Evolutionary conservation across 2,797 vertebrate genomes (phyloP).

Genomic region (Erpetoichthys calabaricus): DNA sequence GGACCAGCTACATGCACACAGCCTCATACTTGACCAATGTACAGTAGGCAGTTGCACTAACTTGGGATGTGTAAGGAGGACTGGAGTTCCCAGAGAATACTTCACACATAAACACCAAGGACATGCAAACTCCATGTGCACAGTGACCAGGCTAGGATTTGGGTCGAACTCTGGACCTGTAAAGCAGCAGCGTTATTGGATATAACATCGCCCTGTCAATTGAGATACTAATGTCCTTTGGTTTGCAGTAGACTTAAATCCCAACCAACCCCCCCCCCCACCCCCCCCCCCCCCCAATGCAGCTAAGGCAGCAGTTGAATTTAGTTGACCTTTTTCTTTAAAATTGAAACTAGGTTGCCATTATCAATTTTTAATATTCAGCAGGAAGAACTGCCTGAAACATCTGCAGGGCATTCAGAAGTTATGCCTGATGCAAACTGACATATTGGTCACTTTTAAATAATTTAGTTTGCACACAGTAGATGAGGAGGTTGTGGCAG

Average conservation of each 20-base stretch:
- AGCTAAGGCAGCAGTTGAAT: not conserved
- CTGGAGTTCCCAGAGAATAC: too few species aligned
- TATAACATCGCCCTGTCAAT: not conserved
- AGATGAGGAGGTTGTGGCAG: not conserved
- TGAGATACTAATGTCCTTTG: not conserved
- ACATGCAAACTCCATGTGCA: too few species aligned
- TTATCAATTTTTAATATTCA: not conserved
- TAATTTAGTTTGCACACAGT: not conserved
- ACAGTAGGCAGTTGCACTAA: too few species aligned
- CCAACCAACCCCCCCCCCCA: not conserved
- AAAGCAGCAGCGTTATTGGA: not conserved
- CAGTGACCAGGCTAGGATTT: too few species aligned
- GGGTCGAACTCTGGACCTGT: not conserved
- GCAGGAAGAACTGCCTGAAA: not conserved
- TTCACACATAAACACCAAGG: too few species aligned
- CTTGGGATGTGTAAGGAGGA: too few species aligned
- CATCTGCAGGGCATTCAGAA: not conserved
- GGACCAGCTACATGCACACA: too few species aligned
- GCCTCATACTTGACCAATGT: too few species aligned
- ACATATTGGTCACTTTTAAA: not conserved
- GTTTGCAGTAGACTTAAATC: not conserved
- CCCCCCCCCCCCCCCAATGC: not conserved
- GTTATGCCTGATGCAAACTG: not conserved
- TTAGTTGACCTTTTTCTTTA: constrained; percentile 3
- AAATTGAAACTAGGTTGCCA: not conserved